Evolutionary conservation across 2,113 vertebrate species (phyloP), one percentile per base, ranked within the genome.

Genomic region (Rhipidura dahli): DNA sequence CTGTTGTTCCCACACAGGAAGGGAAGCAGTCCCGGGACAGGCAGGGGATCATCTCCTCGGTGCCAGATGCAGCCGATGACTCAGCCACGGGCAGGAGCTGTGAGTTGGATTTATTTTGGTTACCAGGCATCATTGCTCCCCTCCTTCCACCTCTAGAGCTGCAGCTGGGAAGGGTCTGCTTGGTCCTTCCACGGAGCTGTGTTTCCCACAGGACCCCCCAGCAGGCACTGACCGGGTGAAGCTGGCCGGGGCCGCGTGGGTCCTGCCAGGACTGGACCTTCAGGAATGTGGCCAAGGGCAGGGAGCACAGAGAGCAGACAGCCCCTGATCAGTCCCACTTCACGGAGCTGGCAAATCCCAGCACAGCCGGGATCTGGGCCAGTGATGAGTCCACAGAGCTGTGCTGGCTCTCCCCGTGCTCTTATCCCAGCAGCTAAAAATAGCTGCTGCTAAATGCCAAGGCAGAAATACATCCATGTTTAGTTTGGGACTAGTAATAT

Each of bases 51-150:
- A 37, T 75, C 65, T 77, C 94, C 63, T 26, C 16, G 0, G 37
- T n/a, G 42, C 65, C n/a, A 3, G 63, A 68, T 12, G 16, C 79
- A 73, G 81, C 77, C 15, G 6, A 19, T 78, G 79, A 94, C 83
- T 89, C 95, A 77, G 40, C 84, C 57, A 33, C 1, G 0, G 54
- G 77, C 94, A 93, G 92, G 87, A 96, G 40, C 87, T 87, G 97
- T 97, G 92, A 97, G 97, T 96, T 71, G 69, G 53, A 79, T 89
- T 87, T 90, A 66, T 93, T 96, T 84, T 82, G 71, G 45, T 72
- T 87, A 31, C 39, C 8, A 3, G 22, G 16, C 31, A 11, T 78
- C 78, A 78, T 15, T 72, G 28, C 30, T 30, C 22, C 30, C 65
- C 57, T 40, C 4, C n/a, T 90, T 45, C 45, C 63, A 72, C 50